Percentiles rank a stretch among this genome's conserved stretches.
phyloP scores from a whole-genome alignment of 2,888 invertebrate genomes.

The Rhagonycha fulva region DNA sequence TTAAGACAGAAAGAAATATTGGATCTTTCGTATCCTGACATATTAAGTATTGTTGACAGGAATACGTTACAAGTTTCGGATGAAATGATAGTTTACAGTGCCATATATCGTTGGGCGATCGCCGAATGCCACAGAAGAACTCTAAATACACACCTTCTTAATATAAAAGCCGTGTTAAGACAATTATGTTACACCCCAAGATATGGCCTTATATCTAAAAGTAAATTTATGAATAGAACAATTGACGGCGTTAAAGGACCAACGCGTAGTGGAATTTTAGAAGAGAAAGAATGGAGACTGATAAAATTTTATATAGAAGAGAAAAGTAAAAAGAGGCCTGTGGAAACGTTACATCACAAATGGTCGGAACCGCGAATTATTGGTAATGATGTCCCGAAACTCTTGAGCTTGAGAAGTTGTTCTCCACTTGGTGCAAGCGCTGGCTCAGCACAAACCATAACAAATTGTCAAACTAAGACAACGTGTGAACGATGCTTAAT shows the following conservation, averaged over 20 bases:
- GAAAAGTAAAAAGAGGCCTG: conserved; percentile 43
- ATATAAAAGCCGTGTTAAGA: conserved; percentile 58
- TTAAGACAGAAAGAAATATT: conserved; percentile 62
- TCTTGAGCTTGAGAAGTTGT: conserved; percentile 40
- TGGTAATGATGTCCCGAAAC: conserved; percentile 40
- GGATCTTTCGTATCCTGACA: conserved; percentile 67
- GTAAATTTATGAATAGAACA: conserved; percentile 59
- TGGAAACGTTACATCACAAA: conserved; percentile 45
- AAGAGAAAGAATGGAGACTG: conserved; percentile 57
- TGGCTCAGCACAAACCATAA: conserved; percentile 26
- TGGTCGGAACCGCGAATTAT: conserved; percentile 41
- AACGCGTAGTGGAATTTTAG: conserved; percentile 60
- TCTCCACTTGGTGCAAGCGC: conserved; percentile 26
- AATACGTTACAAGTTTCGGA: conserved; percentile 69
- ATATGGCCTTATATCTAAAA: conserved; percentile 64
- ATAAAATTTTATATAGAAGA: conserved; percentile 49
- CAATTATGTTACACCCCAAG: conserved; percentile 49
- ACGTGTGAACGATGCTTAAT: conserved; percentile 48
- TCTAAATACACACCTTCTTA: conserved; percentile 57
- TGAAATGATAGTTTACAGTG: conserved; percentile 66
- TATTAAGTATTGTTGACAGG: conserved; percentile 67
- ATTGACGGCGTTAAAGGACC: conserved; percentile 51
- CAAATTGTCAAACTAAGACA: conserved; percentile 33
- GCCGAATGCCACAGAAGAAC: conserved; percentile 61
- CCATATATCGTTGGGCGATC: conserved; percentile 61